Evolutionary conservation across 2,113 vertebrate genomes (phyloP), one percentile per base, ranked within the genome.

Genomic region (Toxotes jaculatrix): DNA sequence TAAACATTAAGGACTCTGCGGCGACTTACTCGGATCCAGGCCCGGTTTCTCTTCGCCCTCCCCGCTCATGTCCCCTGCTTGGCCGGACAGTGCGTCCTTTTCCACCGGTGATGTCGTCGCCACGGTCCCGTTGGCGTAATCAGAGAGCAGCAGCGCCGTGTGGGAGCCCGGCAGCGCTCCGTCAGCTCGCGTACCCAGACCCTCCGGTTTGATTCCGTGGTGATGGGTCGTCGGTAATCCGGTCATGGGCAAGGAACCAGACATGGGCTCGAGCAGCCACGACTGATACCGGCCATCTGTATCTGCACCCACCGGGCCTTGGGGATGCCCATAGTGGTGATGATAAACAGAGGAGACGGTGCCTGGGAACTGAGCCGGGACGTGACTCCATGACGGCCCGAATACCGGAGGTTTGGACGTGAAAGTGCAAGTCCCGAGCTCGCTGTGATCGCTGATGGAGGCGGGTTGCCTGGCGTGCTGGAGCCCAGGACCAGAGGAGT

Each of bases 181-280:
- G 71, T 94, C 94, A 89, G 92, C 96, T 92, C 97, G 95, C 69
- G 96, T 93, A 84, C 95, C 88, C 84, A 97, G 90, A 87, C 95
- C 96, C 95, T 98, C 97, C 82, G 97, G 97, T 95, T 98, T 99
- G 96, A 98, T 96, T 85, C 96, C 97, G 83, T 97, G 97, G 89
- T 97, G 96, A 92, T 97, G 96, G 92, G 88, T 91, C 92, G 97
- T 94, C 88, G 97, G 95, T 95, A 98, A 95, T 95, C 96, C 97
- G 91, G 97, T 93, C 95, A 98, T 96, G 77, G 97, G 97, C 87
- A 98, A 90, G 59, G 97, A 96, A 67, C 96, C 97, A 80, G 97
- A 95, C 94, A 97, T 92, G 83, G 97, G 97, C 89, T 98, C 97
- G 88, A 98, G 95, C n/a, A 95, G 73, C 97, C 97, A 98, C 71